Evolutionary conservation across 2,113 vertebrate species (phyloP).

Genomic region (Merops nubicus): DNA sequence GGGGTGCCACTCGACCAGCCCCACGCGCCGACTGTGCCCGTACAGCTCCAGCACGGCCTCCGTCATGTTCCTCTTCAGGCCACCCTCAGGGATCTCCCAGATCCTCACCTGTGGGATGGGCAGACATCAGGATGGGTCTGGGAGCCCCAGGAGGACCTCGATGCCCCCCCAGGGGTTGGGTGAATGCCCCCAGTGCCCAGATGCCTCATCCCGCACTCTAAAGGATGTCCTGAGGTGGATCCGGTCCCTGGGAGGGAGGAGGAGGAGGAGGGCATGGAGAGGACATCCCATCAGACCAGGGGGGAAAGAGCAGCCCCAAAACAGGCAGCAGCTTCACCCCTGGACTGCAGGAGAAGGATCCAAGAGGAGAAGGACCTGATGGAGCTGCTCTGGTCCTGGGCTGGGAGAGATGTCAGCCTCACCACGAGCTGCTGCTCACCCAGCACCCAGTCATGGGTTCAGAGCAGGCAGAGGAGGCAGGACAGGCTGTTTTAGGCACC

Average conservation of each 20-base stretch:
- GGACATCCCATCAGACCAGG: not conserved
- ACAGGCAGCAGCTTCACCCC: not conserved
- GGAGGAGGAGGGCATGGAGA: not conserved
- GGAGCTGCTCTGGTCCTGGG: not conserved
- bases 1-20: constrained; percentile 96
- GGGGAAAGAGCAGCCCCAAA: not conserved
- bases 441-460: not conserved
- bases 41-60: constrained; percentile 93
- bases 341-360: not conserved
- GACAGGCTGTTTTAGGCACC: too few relatives aligned
- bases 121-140: accelerated
- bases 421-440: not conserved
- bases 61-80: constrained; percentile 90
- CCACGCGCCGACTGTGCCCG: constrained; percentile 94
- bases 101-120: constrained; percentile 83
- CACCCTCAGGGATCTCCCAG: constrained; percentile 95
- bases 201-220: not conserved
- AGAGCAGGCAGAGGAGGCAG: too few relatives aligned
- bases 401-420: not conserved
- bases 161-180: accelerated
- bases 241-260: not conserved
- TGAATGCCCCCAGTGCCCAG: accelerated
- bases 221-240: accelerated
- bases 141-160: not conserved
- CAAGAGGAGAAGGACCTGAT: not conserved